Percentiles rank a stretch among this genome's conserved stretches.
Evolutionary conservation across 2,113 vertebrate species (phyloP).

Genomic region (Echinops telfairi): DNA sequence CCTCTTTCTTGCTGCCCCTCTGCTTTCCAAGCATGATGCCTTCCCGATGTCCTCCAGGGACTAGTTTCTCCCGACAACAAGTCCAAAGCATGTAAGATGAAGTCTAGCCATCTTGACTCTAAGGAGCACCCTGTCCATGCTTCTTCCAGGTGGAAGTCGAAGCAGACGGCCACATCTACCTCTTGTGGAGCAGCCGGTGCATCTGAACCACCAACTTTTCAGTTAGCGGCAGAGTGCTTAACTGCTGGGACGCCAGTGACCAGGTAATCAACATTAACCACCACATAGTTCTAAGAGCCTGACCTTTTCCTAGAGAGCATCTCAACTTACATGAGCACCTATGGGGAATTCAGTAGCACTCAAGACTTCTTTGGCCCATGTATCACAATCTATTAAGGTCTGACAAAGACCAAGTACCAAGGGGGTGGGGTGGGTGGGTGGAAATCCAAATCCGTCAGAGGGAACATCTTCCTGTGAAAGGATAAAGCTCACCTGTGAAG

Average conservation of each 20-base stretch:
- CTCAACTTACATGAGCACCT: too few species aligned
- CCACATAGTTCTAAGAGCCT: accelerated
- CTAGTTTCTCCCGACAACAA: too few species aligned
- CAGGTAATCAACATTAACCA: not conserved
- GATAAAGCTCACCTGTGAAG: not conserved
- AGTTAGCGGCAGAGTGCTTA: not conserved
- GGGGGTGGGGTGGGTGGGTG: too few species aligned
- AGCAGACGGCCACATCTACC: not conserved
- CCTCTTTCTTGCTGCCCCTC: too few species aligned
- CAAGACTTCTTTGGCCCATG: accelerated
- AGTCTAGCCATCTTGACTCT: too few species aligned
- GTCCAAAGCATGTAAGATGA: too few species aligned
- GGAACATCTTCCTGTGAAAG: accelerated
- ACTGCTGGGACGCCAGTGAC: accelerated
- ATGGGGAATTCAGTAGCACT: accelerated
- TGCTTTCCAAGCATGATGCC: too few species aligned
- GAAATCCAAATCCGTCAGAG: accelerated
- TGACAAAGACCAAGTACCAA: not conserved
- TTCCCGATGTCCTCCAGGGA: too few species aligned
- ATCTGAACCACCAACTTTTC: not conserved
- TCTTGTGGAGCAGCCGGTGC: not conserved
- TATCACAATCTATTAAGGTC: not conserved
- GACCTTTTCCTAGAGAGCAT: accelerated
- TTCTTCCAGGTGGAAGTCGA: not conserved
- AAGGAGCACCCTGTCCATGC: too few species aligned